Base-by-base conservation (phyloP, 1,140 invertebrate species). In the Neodiprion pinetum region DNA sequence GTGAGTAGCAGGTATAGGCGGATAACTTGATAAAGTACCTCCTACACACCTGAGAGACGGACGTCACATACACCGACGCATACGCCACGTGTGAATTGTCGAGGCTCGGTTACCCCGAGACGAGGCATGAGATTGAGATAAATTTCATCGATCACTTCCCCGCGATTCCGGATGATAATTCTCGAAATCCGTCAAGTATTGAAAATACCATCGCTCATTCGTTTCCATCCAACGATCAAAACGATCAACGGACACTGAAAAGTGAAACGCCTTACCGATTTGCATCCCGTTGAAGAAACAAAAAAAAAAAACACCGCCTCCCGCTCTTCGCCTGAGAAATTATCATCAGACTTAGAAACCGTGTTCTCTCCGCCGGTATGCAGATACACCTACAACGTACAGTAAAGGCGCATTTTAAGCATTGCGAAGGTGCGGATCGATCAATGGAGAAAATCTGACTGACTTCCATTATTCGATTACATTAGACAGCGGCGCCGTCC, bases 291-390 rank as follows among this genome's bases (percentile, higher is more conserved):
- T 40, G 5, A 40, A 40, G 28, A 40, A 40, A 40, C 0, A 1
- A 40, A 40, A 40, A 40, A 40, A 28, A 40, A 40, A 40, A 40
- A 40, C 1, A 40, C 17, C 17, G 28, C 77, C 69, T 12, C 65
- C 21, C n/a, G 73, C 14, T 66, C 71, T 75, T 74, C 75, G 68
- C 70, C 75, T 61, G 53, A 69, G 12, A 74, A 73, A 74, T 74
- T 61, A 65, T 40, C 68, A 67, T 68, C 73, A 69, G 21, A 71
- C 17, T 74, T 74, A 75, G 74, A 75, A 40, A 40, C 28, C 5
- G 28, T 5, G 28, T 40, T 40, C 28, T 40, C 28, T 40, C 75
- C 66, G 74, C 67, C 67, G 74, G 72, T 74, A 76, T 76, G 48
- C 70, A 71, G 67, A 65, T 69, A 70, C 28, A 68, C 67, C 53